Percentiles rank a stretch among this genome's conserved stretches.
These are phyloP conservation scores for Lepidochitona cinerea DNA, from an alignment of 2,888 invertebrate species.

Conservation along the genomic window DNA sequence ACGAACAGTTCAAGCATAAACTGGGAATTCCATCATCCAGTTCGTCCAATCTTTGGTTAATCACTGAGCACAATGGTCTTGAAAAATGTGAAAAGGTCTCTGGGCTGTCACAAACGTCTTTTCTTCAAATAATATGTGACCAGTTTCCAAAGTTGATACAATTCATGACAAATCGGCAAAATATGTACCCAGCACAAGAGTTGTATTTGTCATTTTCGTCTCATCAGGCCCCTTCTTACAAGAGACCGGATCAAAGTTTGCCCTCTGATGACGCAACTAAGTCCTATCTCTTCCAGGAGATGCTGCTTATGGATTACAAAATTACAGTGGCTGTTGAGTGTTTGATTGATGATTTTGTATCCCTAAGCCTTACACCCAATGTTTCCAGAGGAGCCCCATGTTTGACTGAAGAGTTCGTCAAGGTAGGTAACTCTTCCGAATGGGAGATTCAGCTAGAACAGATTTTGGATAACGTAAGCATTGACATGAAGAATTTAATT, in stretches of 20 bases:
- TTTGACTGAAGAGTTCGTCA: too few species aligned
- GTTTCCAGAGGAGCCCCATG: background rate
- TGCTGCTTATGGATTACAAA: constrained; percentile 16
- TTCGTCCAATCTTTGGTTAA: constrained; percentile 24
- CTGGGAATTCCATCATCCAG: constrained; percentile 10
- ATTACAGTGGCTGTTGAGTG: background rate
- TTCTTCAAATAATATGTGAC: constrained; percentile 11
- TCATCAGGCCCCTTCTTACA: background rate
- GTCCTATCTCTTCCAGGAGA: constrained; percentile 30
- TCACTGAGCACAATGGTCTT: constrained; percentile 12
- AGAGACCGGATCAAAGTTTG: background rate
- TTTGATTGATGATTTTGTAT: background rate
- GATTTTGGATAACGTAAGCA: constrained; percentile 14
- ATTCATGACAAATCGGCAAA: constrained; percentile 16
- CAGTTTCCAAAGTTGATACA: constrained; percentile 11
- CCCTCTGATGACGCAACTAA: constrained; percentile 32
- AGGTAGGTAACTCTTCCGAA: too few species aligned
- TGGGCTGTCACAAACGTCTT: background rate
- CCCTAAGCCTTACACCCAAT: background rate
- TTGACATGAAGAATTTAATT: background rate
- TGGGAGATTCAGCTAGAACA: constrained; percentile 6
- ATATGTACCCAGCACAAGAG: background rate
- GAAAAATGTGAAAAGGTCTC: background rate
- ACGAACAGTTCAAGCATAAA: constrained; percentile 21
- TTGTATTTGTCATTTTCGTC: background rate